phyloP scores from a whole-genome alignment of 1,140 invertebrate species.

The Nylanderia fulva region DNA sequence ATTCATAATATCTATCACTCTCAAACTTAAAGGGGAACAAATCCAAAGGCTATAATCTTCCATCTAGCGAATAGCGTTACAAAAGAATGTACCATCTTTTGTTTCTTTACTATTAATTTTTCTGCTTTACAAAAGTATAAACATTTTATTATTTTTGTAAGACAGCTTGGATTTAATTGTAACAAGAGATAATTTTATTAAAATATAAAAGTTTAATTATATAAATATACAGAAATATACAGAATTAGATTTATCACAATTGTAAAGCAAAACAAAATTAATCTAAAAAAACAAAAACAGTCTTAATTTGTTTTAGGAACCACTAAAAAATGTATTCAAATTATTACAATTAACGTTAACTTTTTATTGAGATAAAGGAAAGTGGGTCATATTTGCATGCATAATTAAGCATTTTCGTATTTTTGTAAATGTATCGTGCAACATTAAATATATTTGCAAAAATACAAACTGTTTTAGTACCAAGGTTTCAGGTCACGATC shows the following conservation, averaged over 20 bases:
- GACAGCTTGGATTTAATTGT: not conserved
- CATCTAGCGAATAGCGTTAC: slow-evolving; percentile 42
- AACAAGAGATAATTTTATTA: not conserved
- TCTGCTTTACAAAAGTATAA: slow-evolving; percentile 8
- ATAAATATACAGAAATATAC: not conserved
- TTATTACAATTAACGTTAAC: too few species aligned
- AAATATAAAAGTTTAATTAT: not conserved
- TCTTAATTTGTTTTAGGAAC: too few species aligned
- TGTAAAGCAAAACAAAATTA: too few species aligned
- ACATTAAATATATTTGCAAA: not conserved
- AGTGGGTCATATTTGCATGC: not conserved
- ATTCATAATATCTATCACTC: slow-evolving; percentile 78
- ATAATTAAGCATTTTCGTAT: not conserved
- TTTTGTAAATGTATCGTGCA: not conserved
- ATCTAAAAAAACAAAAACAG: too few species aligned
- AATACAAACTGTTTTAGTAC: not conserved
- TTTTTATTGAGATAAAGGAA: too few species aligned
- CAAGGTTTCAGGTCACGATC: not conserved
- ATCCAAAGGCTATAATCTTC: slow-evolving; percentile 35
- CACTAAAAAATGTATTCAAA: too few species aligned
- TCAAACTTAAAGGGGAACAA: slow-evolving; percentile 67
- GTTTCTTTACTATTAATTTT: slow-evolving; percentile 20
- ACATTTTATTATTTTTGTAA: slow-evolving; percentile 13
- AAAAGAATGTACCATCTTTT: slow-evolving; percentile 33
- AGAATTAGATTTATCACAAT: not conserved